Percentiles rank a stretch among this genome's conserved stretches.
Conservation (phyloP, 2,113 vertebrate species). For the Jaculus jaculus region DNA sequence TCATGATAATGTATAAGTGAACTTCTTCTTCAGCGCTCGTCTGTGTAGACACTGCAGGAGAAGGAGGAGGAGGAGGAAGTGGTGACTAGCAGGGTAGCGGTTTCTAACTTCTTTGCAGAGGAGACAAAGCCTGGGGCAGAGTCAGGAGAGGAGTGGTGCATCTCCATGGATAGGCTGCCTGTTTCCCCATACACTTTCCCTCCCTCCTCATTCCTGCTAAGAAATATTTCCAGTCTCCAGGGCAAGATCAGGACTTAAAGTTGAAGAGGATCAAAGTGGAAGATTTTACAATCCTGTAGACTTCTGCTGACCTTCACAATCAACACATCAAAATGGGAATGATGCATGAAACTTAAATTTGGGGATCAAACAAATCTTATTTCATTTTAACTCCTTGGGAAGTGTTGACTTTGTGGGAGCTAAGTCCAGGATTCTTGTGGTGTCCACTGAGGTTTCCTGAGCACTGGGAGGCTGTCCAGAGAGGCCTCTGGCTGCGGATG, state of each 20-base stretch:
- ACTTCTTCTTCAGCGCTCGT: neutral
- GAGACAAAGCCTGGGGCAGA: neutral
- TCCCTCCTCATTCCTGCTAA: neutral
- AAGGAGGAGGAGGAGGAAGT: neutral
- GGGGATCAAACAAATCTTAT: neutral
- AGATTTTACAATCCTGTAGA: neutral
- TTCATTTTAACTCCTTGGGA: conserved; percentile 22
- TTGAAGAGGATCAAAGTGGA: neutral
- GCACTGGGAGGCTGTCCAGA: rapidly evolving
- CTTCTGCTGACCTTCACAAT: neutral
- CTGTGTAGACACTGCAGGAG: rapidly evolving
- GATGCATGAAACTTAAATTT: neutral
- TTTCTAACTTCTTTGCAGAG: neutral
- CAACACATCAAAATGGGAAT: neutral
- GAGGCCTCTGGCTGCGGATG: too few relatives aligned
- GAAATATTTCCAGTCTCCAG: neutral
- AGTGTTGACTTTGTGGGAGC: neutral
- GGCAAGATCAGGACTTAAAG: neutral
- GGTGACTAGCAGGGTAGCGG: neutral
- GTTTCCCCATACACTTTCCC: neutral
- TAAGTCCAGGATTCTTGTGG: neutral
- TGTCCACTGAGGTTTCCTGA: neutral
- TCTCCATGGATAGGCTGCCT: neutral
- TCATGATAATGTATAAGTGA: neutral
- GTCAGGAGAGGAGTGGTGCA: neutral